A percentile compares a stretch with the other conserved stretches of the same genome.
Conservation (phyloP, 2,797 vertebrate genomes). For the Coendou prehensilis region DNA sequence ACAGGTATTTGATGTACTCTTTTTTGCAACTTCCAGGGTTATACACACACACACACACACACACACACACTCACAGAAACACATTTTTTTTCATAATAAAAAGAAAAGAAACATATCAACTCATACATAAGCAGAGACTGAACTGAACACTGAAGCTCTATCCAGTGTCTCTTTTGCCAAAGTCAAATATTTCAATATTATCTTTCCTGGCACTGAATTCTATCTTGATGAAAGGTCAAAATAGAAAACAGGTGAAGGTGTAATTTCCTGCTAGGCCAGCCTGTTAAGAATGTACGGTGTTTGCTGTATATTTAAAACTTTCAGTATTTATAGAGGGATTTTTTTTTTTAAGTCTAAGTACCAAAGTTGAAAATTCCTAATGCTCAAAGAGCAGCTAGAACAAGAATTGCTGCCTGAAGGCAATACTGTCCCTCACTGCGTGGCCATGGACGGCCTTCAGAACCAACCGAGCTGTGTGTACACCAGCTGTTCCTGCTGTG, state of each 20-base stretch:
- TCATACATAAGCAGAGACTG: not conserved
- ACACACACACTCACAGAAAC: not conserved
- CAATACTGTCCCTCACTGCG: not conserved
- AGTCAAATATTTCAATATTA: constrained; percentile 44
- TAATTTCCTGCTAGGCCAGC: constrained; percentile 42
- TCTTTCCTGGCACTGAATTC: constrained; percentile 67
- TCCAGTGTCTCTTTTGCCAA: constrained; percentile 10
- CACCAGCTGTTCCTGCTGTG: not conserved
- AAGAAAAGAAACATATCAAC: not conserved
- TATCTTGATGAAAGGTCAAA: constrained; percentile 72
- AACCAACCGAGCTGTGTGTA: not conserved
- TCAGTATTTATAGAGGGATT: constrained; percentile 48
- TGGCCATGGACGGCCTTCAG: not conserved
- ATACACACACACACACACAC: not conserved
- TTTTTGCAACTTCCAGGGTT: not conserved
- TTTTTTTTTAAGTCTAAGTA: constrained; percentile 60
- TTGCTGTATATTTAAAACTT: constrained; percentile 25
- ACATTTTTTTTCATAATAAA: not conserved
- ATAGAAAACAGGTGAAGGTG: constrained; percentile 53
- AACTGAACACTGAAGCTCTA: constrained; percentile 13
- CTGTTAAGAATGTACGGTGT: constrained; percentile 51
- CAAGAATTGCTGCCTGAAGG: not conserved
- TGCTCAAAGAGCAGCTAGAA: constrained; percentile 5
- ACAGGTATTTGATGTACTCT: not conserved
- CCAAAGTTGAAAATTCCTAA: constrained; percentile 8